Conservation (phyloP, 1,140 invertebrate species). For the Ericerus pela region DNA sequence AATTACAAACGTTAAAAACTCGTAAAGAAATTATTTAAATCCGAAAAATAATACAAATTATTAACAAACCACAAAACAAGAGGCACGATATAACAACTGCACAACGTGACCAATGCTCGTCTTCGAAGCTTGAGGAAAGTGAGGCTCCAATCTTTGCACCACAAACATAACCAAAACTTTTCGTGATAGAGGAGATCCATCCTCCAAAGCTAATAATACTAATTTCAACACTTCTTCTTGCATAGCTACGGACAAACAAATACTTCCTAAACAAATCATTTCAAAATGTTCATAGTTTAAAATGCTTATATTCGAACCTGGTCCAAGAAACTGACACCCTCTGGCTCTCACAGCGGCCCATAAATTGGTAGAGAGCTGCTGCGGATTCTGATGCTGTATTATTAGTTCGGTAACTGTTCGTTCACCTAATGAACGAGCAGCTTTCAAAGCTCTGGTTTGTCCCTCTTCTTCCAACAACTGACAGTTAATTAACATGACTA, state of each 20-base stretch:
- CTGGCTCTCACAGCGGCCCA: slow-evolving; percentile 93
- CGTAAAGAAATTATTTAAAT: not conserved
- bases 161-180: slow-evolving; percentile 99
- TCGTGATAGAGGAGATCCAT: slow-evolving; percentile 88
- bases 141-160: slow-evolving; percentile 83
- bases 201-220: slow-evolving; percentile 83
- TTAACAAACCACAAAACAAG: slow-evolving; percentile 80
- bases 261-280: slow-evolving; percentile 6
- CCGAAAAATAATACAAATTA: not conserved
- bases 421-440: slow-evolving; percentile 82
- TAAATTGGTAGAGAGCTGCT: slow-evolving; percentile 79
- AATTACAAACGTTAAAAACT: not conserved
- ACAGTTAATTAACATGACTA: slow-evolving; percentile 83
- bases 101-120: slow-evolving; percentile 98
- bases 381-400: slow-evolving; percentile 83
- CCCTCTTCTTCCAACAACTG: slow-evolving; percentile 81
- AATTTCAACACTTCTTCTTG: slow-evolving; percentile 94
- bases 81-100: slow-evolving; percentile 90
- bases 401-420: slow-evolving; percentile 89
- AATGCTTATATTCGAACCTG: slow-evolving; percentile 40
- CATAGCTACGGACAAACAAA: slow-evolving; percentile 59
- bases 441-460: slow-evolving; percentile 59
- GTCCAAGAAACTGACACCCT: slow-evolving; percentile 97
- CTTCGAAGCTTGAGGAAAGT: slow-evolving; percentile 96
- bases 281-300: not conserved